Evolutionary conservation across 2,113 vertebrate genomes (phyloP), one percentile per base, ranked within the genome.

Genomic region (Danionella cerebrum): DNA sequence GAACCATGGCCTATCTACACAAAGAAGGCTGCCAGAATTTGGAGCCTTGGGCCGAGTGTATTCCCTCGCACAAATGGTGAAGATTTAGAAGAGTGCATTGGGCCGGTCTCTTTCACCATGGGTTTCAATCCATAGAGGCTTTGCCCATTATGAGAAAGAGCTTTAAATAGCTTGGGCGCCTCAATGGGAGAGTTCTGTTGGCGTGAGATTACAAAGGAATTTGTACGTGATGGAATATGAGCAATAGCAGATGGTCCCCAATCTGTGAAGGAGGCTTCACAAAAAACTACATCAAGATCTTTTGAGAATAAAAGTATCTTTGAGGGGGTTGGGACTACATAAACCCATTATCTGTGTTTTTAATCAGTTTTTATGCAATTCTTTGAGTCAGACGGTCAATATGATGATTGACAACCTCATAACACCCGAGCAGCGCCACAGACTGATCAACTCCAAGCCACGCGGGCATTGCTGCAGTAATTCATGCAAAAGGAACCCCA

Each of bases 11-110:
- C 64, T 48, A 55, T 65, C 13, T 22, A 47, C 60, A 41, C 31
- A 57, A 52, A 36, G n/a, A 22, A 6, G 13, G 16, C 47, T 70
- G 60, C 47, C 65, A 74, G 53, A 48, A 13, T 9, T 14, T 31
- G 59, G 27, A 36, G 38, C 51, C 5, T 4, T 38, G 21, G 31
- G 25, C 59, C 36, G 57, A 22, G 22, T 9, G 5, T 24, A 53
- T 47, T 78, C 38, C 74, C 57, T 50, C 35, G 45, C 69, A 69
- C 75, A 66, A 57, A 70, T 52, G 54, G 54, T 12, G 25, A 36
- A 41, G 71, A 71, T 70, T 75, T 64, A 69, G 45, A 65, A 36
- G 67, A 69, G 50, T 64, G 70, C 67, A 65, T 21, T 22, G 31
- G 50, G 55, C 51, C 63, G 44, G 21, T 19, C 12, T 38, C 53